Evolutionary conservation across 1,140 invertebrate genomes (phyloP).

Genomic region (Eriosoma lanigerum): DNA sequence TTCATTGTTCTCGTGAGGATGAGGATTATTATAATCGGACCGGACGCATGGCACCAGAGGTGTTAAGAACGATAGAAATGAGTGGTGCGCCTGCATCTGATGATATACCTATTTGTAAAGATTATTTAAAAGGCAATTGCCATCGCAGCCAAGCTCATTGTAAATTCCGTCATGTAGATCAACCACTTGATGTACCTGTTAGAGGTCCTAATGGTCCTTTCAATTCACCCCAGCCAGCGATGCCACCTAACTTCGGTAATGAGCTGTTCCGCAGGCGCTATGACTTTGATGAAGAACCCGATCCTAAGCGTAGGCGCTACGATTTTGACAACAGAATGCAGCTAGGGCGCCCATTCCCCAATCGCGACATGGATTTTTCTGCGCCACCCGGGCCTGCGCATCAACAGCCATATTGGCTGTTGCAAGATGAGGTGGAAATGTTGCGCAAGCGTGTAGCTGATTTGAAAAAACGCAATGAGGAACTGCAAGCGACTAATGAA

Average conservation of each 20-base stretch:
- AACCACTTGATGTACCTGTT: conserved; percentile 38
- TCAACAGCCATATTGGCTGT: conserved; percentile 46
- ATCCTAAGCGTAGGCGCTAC: conserved; percentile 42
- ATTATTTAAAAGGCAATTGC: conserved; percentile 75
- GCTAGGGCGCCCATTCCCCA: conserved; percentile 42
- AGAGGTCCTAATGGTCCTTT: conserved; percentile 45
- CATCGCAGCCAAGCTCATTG: conserved; percentile 61
- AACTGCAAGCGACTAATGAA: conserved; percentile 75
- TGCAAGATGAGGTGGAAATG: conserved; percentile 67
- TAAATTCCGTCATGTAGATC: conserved; percentile 58
- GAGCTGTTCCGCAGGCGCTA: conserved; percentile 46
- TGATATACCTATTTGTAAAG: conserved; percentile 72
- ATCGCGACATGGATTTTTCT: conserved; percentile 46
- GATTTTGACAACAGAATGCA: conserved; percentile 46
- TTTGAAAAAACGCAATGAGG: conserved; percentile 68
- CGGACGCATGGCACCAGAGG: conserved; percentile 68
- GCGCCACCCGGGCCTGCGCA: conserved; percentile 38
- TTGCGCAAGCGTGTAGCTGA: conserved; percentile 73
- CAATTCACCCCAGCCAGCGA: conserved; percentile 35
- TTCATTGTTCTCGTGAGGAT: conserved; percentile 76
- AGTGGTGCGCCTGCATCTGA: conserved; percentile 45
- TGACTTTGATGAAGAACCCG: conserved; percentile 44
- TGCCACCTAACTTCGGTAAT: conserved; percentile 50
- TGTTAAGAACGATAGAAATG: conserved; percentile 55
- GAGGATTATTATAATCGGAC: conserved; percentile 73